phyloP scores from a whole-genome alignment of 2,888 invertebrate genomes.

The Onchidella celtica region DNA sequence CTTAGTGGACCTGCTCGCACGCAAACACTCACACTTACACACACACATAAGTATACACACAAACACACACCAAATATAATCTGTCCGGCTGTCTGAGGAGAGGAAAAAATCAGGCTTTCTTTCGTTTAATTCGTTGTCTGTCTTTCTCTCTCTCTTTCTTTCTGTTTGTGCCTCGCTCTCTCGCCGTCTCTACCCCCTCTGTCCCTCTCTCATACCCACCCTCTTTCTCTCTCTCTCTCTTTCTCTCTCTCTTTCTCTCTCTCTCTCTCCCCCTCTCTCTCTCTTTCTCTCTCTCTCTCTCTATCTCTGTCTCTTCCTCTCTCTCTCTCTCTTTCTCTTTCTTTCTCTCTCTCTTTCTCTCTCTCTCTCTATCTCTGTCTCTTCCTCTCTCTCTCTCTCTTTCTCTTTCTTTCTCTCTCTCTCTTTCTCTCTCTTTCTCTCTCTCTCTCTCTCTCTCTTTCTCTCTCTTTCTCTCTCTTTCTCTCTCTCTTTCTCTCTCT shows the following conservation, averaged over 20 bases:
- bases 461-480: background rate
- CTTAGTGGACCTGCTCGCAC: too few relatives aligned
- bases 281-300: background rate
- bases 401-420: background rate
- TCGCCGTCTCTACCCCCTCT: too few relatives aligned
- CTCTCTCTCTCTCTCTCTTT: background rate
- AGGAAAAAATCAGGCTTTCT: too few relatives aligned
- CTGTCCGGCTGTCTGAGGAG: too few relatives aligned
- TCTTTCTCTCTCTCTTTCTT: background rate
- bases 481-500: background rate
- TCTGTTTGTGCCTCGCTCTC: too few relatives aligned
- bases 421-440: background rate
- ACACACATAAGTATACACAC: too few relatives aligned
- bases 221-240: too few relatives aligned
- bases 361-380: slow-evolving; percentile 1
- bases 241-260: background rate
- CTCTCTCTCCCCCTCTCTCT: background rate
- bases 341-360: slow-evolving; percentile 15
- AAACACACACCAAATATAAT: too few relatives aligned
- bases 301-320: background rate
- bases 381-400: slow-evolving; percentile 13
- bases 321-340: slow-evolving; percentile 16
- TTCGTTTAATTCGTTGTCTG: too few relatives aligned
- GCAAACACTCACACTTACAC: too few relatives aligned
- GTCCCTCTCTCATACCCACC: background rate